Percentiles rank a stretch among this genome's conserved stretches.
Conservation (phyloP, 2,797 vertebrate genomes). For the Psittacula echo region DNA sequence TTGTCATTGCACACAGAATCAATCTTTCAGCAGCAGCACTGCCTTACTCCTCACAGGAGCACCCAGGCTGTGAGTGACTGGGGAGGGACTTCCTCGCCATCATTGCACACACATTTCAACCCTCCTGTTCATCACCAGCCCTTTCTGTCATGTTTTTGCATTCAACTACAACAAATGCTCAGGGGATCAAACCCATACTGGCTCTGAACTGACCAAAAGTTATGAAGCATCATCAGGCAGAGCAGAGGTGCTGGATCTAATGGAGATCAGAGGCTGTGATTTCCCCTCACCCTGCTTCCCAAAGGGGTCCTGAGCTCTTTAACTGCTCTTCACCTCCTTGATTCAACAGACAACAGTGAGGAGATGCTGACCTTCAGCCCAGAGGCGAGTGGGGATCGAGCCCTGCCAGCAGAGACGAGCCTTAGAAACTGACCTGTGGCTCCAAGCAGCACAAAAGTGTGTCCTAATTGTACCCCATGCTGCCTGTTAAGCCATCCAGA, state of each 20-base stretch:
- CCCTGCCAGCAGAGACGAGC: fast-evolving
- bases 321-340: background rate
- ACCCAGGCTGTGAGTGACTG: fast-evolving
- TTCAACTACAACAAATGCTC: background rate
- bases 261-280: background rate
- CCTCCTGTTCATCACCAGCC: background rate
- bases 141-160: background rate
- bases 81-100: background rate
- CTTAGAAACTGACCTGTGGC: background rate
- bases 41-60: background rate
- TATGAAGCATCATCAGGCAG: background rate
- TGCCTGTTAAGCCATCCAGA: background rate
- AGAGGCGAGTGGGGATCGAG: fast-evolving
- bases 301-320: background rate
- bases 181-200: background rate
- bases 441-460: background rate
- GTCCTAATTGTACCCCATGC: background rate
- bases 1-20: too few relatives aligned
- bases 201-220: background rate
- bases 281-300: background rate
- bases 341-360: background rate
- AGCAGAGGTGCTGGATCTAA: background rate
- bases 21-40: background rate
- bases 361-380: background rate
- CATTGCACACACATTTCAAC: background rate